These are phyloP conservation scores for Synergus umbraculus DNA, from an alignment of 2,888 invertebrate species.

Conservation along the genomic window DNA sequence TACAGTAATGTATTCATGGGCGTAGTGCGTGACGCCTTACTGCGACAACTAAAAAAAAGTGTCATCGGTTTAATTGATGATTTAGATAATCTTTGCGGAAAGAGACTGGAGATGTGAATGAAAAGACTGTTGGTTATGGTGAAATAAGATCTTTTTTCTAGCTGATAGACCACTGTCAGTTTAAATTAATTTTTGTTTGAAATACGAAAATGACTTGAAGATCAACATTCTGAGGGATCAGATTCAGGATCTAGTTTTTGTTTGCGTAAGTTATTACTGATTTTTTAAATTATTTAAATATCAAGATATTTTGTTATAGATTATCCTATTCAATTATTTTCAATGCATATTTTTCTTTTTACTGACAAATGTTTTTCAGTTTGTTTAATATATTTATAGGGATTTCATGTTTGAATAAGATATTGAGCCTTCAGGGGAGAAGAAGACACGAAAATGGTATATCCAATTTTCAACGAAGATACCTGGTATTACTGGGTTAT, in stretches of 20 bases:
- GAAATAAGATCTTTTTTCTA: neutral
- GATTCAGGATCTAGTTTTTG: constrained; percentile 11
- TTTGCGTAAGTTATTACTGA: neutral
- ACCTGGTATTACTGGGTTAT: constrained; percentile 75
- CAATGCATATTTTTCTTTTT: too few relatives aligned
- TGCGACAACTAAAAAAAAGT: constrained; percentile 18
- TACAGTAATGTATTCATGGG: constrained; percentile 1
- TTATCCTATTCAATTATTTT: neutral
- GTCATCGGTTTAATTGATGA: constrained; percentile 33
- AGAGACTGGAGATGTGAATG: constrained; percentile 14
- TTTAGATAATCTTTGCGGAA: neutral
- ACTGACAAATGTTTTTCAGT: too few relatives aligned
- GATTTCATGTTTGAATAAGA: neutral
- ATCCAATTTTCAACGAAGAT: constrained; percentile 65
- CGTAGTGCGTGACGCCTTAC: neutral
- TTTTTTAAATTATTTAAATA: neutral
- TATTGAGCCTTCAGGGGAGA: neutral
- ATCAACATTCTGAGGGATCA: neutral
- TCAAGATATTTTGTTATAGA: neutral
- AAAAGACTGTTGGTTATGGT: neutral
- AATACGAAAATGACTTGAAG: constrained; percentile 32
- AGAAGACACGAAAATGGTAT: constrained; percentile 66
- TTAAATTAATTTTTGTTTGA: neutral
- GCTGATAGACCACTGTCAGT: constrained; percentile 9
- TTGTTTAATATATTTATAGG: too few relatives aligned